These are phyloP conservation scores for Philereme transversata DNA, from an alignment of 2,888 invertebrate genomes.

Conservation along the genomic window DNA sequence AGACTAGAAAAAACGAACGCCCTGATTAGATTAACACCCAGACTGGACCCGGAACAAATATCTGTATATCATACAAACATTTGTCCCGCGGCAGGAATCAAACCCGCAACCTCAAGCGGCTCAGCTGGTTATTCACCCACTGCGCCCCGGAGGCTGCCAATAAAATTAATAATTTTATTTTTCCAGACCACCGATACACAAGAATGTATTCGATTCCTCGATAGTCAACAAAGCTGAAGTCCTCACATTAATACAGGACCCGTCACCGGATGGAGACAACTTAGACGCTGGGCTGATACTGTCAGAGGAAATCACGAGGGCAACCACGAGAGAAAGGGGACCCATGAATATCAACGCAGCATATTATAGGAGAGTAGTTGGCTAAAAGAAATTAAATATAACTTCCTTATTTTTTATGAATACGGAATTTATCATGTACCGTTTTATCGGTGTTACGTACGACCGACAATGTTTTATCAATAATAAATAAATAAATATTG, in stretches of 20 bases:
- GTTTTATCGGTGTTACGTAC: no score
- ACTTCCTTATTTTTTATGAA: neutral
- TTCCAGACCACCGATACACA: conserved; percentile 1
- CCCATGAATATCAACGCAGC: conserved; percentile 58
- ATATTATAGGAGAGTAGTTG: conserved; percentile 48
- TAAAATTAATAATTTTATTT: neutral
- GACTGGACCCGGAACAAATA: no score
- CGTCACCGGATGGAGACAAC: conserved; percentile 60
- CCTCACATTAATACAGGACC: conserved; percentile 46
- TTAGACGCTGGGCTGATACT: conserved; percentile 45
- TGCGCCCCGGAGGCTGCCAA: no score
- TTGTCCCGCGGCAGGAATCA: no score
- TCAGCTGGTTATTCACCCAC: no score
- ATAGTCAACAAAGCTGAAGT: conserved; percentile 45
- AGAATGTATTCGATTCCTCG: neutral
- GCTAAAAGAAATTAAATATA: neutral
- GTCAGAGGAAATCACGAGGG: conserved; percentile 23
- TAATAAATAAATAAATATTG: no score
- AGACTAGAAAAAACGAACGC: no score
- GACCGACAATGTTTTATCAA: no score
- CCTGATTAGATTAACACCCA: no score
- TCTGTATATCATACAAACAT: no score
- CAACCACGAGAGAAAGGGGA: conserved; percentile 31
- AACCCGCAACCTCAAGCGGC: no score
- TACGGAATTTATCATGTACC: no score